A percentile compares a stretch with the other conserved stretches of the same genome.
These are phyloP conservation scores for Chloroclystis v-ata DNA, from an alignment of 2,888 invertebrate species.

Conservation along the genomic window DNA sequence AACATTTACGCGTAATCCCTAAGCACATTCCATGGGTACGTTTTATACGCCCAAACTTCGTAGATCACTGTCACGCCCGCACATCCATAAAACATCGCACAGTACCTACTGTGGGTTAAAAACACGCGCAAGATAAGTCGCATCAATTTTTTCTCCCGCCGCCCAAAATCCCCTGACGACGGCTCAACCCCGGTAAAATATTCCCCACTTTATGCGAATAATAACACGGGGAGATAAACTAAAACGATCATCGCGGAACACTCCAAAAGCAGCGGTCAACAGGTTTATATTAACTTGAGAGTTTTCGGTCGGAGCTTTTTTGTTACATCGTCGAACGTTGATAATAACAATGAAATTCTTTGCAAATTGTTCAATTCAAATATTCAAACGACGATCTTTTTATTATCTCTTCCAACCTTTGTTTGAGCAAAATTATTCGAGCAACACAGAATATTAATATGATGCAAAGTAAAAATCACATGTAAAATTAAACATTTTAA, in stretches of 20 bases:
- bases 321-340: conserved; percentile 1
- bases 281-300: conserved; percentile 9
- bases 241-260: conserved; percentile 27
- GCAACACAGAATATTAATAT: too few species aligned
- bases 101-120: conserved; percentile 43
- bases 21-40: too few species aligned
- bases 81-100: conserved; percentile 60
- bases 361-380: not conserved
- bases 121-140: conserved; percentile 62
- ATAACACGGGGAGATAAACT: conserved; percentile 42
- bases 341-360: not conserved
- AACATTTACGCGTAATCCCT: too few species aligned
- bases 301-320: conserved; percentile 8
- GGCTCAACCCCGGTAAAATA: conserved; percentile 55
- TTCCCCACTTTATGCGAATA: conserved; percentile 71
- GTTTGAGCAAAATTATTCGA: too few species aligned
- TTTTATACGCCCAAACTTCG: conserved; percentile 8
- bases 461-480: too few species aligned
- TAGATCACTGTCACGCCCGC: conserved; percentile 24
- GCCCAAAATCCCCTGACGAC: conserved; percentile 69
- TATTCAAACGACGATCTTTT: not conserved
- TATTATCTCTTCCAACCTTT: not conserved
- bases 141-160: conserved; percentile 70
- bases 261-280: conserved; percentile 26
- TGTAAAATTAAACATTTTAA: too few species aligned